Percentiles rank a stretch among this genome's conserved stretches.
These are phyloP conservation scores for Taphrorychus bicolor DNA, from an alignment of 2,888 invertebrate species.

Conservation along the genomic window DNA sequence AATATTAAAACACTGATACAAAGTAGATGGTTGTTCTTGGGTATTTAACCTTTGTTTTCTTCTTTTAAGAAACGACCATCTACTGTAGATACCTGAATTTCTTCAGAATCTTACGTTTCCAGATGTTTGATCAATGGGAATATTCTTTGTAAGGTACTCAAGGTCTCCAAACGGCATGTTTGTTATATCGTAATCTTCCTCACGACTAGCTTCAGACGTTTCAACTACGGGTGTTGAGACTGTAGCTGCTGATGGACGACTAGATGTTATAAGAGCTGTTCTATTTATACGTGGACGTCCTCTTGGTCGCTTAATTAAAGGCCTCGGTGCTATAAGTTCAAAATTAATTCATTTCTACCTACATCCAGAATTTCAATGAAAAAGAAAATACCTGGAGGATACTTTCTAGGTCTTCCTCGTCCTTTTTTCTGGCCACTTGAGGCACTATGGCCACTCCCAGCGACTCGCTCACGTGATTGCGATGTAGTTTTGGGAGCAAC, in stretches of 20 bases:
- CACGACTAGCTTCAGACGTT: background rate
- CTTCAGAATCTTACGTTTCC: conserved; percentile 28
- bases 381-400: conserved; percentile 57
- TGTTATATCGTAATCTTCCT: conserved; percentile 49
- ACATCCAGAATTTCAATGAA: too few species aligned
- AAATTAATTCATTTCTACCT: too few species aligned
- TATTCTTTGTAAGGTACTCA: conserved; percentile 48
- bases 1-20: too few species aligned
- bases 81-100: too few species aligned
- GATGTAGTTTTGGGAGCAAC: too few species aligned
- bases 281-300: conserved; percentile 50
- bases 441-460: too few species aligned
- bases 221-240: too few species aligned
- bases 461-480: too few species aligned
- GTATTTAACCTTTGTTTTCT: background rate
- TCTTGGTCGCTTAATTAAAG: conserved; percentile 49
- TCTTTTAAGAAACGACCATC: background rate
- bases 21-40: background rate
- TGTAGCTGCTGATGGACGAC: too few species aligned
- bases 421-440: conserved; percentile 56
- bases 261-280: too few species aligned
- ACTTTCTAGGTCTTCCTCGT: conserved; percentile 65
- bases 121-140: conserved; percentile 22
- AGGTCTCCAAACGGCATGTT: conserved; percentile 53
- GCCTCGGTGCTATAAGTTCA: conserved; percentile 43